Percentiles rank a stretch among this genome's conserved stretches.
phyloP scores from a whole-genome alignment of 2,113 vertebrate species.

The Paratilapia polleni region DNA sequence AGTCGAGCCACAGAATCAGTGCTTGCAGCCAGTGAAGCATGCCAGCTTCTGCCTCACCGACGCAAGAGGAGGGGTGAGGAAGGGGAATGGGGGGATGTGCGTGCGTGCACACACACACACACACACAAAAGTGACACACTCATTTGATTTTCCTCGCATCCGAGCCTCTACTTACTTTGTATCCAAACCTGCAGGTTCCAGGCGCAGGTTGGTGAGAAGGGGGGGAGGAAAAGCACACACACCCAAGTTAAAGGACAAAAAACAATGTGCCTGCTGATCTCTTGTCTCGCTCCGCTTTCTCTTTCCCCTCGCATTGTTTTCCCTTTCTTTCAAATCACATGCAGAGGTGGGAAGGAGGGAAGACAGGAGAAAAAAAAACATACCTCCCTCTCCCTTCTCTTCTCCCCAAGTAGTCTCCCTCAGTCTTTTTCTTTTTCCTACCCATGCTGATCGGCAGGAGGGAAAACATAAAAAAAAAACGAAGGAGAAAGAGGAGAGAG shows the following conservation, averaged over 20 bases:
- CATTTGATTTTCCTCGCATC: constrained; percentile 17
- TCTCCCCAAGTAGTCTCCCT: constrained; percentile 37
- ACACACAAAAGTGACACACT: constrained; percentile 26
- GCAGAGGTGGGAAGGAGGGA: constrained; percentile 64
- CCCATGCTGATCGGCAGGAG: constrained; percentile 57
- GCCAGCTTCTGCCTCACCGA: constrained; percentile 80
- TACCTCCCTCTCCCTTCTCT: background rate
- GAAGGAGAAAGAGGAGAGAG: constrained; percentile 24
- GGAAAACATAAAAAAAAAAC: constrained; percentile 24
- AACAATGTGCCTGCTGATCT: constrained; percentile 46
- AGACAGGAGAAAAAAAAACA: constrained; percentile 36
- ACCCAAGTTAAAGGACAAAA: constrained; percentile 55
- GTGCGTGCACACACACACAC: constrained; percentile 37
- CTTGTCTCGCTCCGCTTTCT: constrained; percentile 68
- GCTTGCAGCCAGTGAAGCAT: constrained; percentile 76
- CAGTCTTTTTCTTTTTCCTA: constrained; percentile 32
- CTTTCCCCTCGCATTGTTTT: no score
- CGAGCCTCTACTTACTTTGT: constrained; percentile 56
- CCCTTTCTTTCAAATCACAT: constrained; percentile 64
- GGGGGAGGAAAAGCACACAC: background rate
- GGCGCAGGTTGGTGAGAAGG: constrained; percentile 9
- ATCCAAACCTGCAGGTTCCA: constrained; percentile 52
- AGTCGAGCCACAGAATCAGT: constrained; percentile 35
- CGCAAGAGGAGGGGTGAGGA: constrained; percentile 13
- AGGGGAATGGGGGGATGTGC: background rate